A percentile compares a stretch with the other conserved stretches of the same genome.
Evolutionary conservation across 2,888 invertebrate genomes (phyloP).

Genomic region (Chaetoderma sp.): DNA sequence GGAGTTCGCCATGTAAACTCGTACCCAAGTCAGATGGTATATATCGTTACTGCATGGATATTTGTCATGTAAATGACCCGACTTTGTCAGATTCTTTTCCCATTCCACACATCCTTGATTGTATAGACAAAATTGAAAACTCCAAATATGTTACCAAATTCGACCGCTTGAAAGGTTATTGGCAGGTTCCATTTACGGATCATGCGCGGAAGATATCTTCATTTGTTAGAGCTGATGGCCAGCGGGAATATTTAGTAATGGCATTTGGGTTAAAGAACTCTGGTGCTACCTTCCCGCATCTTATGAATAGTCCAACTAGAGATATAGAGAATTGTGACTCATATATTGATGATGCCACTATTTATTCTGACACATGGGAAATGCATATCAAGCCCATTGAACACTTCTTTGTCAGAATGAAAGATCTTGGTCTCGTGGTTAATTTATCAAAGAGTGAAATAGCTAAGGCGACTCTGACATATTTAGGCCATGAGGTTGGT

Average conservation of each 20-base stretch:
- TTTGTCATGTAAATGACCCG: no score
- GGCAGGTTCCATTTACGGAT: constrained; percentile 32
- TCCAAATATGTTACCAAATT: background rate
- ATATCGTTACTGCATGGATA: constrained; percentile 40
- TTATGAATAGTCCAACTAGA: constrained; percentile 26
- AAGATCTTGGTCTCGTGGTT: no score
- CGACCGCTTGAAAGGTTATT: background rate
- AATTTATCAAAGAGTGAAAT: no score
- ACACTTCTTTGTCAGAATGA: constrained; percentile 4
- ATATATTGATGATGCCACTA: constrained; percentile 35
- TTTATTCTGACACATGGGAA: constrained; percentile 11
- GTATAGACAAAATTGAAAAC: background rate
- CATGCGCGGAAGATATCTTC: constrained; percentile 39
- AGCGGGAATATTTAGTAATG: constrained; percentile 38
- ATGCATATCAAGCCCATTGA: constrained; percentile 17
- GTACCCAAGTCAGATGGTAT: constrained; percentile 32
- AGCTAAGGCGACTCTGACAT: no score
- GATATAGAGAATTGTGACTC: constrained; percentile 7
- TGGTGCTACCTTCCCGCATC: constrained; percentile 34
- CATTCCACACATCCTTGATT: no score
- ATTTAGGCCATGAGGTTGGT: constrained; percentile 39
- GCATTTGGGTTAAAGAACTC: constrained; percentile 41
- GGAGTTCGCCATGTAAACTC: constrained; percentile 41
- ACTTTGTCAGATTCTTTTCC: no score
- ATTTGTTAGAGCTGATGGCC: constrained; percentile 5